Base-by-base conservation (phyloP, 2,888 invertebrate genomes). In the Tholera decimalis region DNA sequence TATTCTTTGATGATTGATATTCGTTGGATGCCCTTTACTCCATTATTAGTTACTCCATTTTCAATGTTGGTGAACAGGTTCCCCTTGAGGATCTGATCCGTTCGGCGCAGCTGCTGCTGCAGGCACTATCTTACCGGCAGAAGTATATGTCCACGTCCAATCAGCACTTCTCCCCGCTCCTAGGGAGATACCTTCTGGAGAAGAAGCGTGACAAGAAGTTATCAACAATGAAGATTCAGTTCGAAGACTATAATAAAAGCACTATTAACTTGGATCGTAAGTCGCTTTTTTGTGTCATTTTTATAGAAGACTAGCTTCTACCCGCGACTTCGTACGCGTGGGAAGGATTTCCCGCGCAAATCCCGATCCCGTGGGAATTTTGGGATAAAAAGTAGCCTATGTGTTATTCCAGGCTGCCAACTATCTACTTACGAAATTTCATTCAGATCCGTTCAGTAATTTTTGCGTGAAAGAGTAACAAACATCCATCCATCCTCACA, bases 71-170 rank as follows among this genome's bases (percentile, higher is more conserved):
- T 28, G 15, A 33, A 15, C 82, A 98, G 98, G 98, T 98, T 6
- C 99, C 99, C 0, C 91, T 98, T 77, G 99, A 99, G 89, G 99
- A 99, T 91, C 95, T 99, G 85, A 97, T 98, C 77, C 96, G 97
- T 58, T 98, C 99, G 0, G 98, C 99, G 0, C 97, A 97, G 44
- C 96, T 98, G 78, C 93, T 99, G 50, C 97, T 98, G 15, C 97
- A 98, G 86, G 98, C 99, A 0, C 90, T 99, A 82, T 96, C 97
- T 62, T 96, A 98, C 70, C 96, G 99, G 18, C 97, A 98, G 86
- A 97, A 97, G 61, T 99, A 99, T 93, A 99, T 99, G 99, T 96
- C 96, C 26, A 95, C 97, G 85, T 98, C 98, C 0, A 96, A 96
- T 77, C 99, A 99, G 92, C 96, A 96, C 41, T 99, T 98, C 90